A percentile compares a stretch with the other conserved stretches of the same genome.
Evolutionary conservation across 2,888 invertebrate species (phyloP).

Genomic region (Siphlonurus alternatus): DNA sequence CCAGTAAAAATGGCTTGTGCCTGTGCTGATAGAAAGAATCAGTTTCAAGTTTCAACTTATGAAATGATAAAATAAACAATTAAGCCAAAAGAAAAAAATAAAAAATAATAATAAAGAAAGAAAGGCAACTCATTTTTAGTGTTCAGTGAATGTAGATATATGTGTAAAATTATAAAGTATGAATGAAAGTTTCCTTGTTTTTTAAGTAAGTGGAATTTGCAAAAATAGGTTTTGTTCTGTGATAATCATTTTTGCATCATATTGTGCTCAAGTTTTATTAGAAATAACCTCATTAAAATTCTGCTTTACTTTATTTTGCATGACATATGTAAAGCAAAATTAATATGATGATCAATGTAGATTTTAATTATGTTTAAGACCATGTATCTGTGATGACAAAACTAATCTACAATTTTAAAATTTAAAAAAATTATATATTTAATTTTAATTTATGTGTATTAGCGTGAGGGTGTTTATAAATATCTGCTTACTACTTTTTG

Average conservation of each 20-base stretch:
- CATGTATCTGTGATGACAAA: neutral
- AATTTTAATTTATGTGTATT: no score
- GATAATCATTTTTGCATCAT: conserved; percentile 2
- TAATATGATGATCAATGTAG: neutral
- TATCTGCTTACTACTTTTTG: no score
- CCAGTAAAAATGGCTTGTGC: neutral
- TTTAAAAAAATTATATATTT: no score
- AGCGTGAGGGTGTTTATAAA: no score
- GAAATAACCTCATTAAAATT: neutral
- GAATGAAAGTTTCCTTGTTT: neutral
- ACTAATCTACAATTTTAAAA: no score
- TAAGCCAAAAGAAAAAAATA: neutral
- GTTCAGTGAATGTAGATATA: neutral
- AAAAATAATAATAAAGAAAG: neutral
- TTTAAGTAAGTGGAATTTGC: neutral
- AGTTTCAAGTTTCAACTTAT: no score
- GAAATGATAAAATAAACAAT: neutral
- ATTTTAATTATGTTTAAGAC: neutral
- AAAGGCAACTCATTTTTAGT: neutral
- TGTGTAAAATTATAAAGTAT: neutral
- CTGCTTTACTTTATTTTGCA: neutral
- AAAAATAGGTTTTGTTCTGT: conserved; percentile 3
- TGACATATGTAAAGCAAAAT: neutral
- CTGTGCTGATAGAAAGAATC: neutral
- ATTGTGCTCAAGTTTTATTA: neutral